These are phyloP conservation scores for Thaumatotibia leucotreta DNA, from an alignment of 1,140 invertebrate species.

Conservation along the genomic window DNA sequence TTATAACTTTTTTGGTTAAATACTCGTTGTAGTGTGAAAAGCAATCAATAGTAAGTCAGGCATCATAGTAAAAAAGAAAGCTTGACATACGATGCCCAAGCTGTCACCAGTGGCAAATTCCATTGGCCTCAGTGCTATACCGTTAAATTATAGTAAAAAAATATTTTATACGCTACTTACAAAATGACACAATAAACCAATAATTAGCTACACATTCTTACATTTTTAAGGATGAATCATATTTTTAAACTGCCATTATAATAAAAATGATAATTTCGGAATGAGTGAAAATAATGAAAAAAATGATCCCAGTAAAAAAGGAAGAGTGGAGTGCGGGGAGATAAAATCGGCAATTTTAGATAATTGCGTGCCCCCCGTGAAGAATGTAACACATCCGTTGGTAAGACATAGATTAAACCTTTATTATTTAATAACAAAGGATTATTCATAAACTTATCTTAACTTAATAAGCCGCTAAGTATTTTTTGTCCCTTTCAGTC, in stretches of 20 bases:
- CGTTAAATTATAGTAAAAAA: neutral
- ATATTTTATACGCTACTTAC: neutral
- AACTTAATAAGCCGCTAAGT: no score
- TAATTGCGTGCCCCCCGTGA: conserved; percentile 30
- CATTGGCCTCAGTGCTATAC: no score
- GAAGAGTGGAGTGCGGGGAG: conserved; percentile 32
- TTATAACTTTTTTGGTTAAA: no score
- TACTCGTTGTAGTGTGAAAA: no score
- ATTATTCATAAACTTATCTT: no score
- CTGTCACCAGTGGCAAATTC: neutral
- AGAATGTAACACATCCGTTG: conserved; percentile 61
- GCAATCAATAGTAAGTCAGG: no score
- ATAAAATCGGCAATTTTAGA: neutral
- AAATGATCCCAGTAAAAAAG: conserved; percentile 27
- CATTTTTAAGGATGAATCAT: neutral
- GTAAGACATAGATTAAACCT: no score
- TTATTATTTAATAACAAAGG: no score
- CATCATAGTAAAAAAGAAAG: no score
- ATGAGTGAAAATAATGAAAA: conserved; percentile 45
- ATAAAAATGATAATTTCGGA: conserved; percentile 24
- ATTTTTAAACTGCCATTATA: conserved; percentile 17
- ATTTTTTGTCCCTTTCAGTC: no score
- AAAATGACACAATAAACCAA: neutral
- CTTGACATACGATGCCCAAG: neutral
- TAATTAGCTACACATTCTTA: neutral